phyloP scores from a whole-genome alignment of 2,113 vertebrate species.

The Nyctibius bracteatus region DNA sequence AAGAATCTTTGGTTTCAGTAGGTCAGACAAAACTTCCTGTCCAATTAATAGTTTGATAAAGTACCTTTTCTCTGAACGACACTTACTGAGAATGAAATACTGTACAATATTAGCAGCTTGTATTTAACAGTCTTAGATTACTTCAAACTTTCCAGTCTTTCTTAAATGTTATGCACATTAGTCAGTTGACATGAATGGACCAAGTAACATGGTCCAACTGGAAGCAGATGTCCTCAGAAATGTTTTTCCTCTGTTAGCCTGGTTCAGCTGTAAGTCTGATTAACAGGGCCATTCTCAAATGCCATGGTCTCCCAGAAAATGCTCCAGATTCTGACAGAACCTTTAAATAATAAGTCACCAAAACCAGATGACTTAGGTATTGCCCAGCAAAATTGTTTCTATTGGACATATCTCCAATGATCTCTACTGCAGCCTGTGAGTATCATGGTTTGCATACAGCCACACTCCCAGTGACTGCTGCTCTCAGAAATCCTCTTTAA shows the following conservation, averaged over 20 bases:
- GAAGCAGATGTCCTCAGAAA: neutral
- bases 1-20: neutral
- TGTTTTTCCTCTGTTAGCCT: neutral
- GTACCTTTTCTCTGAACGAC: neutral
- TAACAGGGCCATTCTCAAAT: neutral
- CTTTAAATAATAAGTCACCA: neutral
- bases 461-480: neutral
- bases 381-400: neutral
- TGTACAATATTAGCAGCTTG: neutral
- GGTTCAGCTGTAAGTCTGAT: neutral
- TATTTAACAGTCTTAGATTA: neutral
- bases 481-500: neutral
- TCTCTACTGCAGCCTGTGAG: neutral
- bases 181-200: neutral
- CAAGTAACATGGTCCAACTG: neutral
- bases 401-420: rapidly evolving
- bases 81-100: neutral
- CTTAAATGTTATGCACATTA: neutral
- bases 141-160: neutral
- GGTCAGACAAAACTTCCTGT: neutral
- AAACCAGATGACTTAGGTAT: neutral
- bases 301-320: neutral
- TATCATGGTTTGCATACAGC: neutral
- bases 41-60: neutral
- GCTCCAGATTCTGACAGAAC: neutral